Evolutionary conservation across 2,888 invertebrate species (phyloP).

Genomic region (Cataglyphis rosenhaueri): DNA sequence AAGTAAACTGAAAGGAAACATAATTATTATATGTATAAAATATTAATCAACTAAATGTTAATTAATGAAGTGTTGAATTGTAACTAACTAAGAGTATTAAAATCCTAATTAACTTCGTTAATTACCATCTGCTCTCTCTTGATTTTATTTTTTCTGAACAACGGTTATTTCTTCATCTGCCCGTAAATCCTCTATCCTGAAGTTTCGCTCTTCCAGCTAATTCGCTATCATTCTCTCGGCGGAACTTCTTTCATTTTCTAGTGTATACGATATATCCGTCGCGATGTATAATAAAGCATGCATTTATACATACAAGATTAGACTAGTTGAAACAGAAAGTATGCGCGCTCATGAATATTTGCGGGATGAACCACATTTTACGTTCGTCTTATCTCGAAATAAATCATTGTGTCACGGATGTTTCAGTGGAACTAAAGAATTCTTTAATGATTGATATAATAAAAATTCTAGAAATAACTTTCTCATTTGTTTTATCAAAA

Average conservation of each 20-base stretch:
- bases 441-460: background rate
- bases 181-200: background rate
- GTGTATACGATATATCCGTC: conserved; percentile 23
- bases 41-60: no score
- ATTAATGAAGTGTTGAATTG: no score
- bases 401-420: background rate
- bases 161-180: conserved; percentile 40
- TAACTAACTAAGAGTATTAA: no score
- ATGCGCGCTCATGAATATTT: background rate
- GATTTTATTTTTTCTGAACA: conserved; percentile 7
- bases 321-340: conserved; percentile 63
- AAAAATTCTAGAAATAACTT: background rate
- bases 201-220: conserved; percentile 26
- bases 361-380: conserved; percentile 25
- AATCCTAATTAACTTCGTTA: background rate
- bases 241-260: conserved; percentile 68
- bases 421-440: background rate
- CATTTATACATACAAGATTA: conserved; percentile 49
- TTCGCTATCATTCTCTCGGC: conserved; percentile 45
- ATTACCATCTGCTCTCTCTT: background rate
- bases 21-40: no score
- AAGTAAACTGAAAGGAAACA: background rate
- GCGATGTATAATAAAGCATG: conserved; percentile 53
- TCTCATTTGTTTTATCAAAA: background rate
- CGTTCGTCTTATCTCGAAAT: conserved; percentile 25